phyloP scores from a whole-genome alignment of 2,888 invertebrate species.

The Noctua pronuba region DNA sequence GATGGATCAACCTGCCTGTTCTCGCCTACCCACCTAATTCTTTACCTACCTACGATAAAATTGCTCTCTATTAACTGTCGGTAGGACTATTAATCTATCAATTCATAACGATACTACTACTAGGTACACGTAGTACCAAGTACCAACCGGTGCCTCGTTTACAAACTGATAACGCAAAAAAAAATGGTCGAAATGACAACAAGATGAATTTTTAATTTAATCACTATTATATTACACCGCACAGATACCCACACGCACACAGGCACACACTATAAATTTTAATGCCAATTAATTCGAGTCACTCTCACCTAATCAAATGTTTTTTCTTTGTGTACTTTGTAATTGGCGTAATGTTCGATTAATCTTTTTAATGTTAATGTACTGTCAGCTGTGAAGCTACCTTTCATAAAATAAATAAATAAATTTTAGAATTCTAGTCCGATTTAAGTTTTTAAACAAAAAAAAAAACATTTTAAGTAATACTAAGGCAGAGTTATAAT shows the following conservation, averaged over 20 bases:
- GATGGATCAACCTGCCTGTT: neutral
- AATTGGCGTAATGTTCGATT: too few species aligned
- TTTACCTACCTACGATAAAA: neutral
- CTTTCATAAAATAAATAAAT: too few species aligned
- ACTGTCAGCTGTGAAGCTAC: too few species aligned
- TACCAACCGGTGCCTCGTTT: neutral
- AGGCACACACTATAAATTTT: too few species aligned
- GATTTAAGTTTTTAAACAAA: neutral
- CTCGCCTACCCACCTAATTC: neutral
- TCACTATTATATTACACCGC: too few species aligned
- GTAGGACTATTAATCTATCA: neutral
- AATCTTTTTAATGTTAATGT: too few species aligned
- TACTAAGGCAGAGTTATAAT: neutral
- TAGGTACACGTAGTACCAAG: neutral
- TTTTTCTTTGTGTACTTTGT: too few species aligned
- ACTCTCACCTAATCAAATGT: too few species aligned
- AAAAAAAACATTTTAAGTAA: neutral
- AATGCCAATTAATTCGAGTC: too few species aligned
- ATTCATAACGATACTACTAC: neutral
- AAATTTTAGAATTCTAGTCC: too few species aligned
- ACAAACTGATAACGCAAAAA: neutral
- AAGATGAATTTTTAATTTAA: neutral
- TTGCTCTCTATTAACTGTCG: neutral
- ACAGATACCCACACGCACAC: too few species aligned
- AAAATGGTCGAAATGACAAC: conserved; percentile 8